Evolutionary conservation across 2,113 vertebrate genomes (phyloP).

Genomic region (Pandion haliaetus): DNA sequence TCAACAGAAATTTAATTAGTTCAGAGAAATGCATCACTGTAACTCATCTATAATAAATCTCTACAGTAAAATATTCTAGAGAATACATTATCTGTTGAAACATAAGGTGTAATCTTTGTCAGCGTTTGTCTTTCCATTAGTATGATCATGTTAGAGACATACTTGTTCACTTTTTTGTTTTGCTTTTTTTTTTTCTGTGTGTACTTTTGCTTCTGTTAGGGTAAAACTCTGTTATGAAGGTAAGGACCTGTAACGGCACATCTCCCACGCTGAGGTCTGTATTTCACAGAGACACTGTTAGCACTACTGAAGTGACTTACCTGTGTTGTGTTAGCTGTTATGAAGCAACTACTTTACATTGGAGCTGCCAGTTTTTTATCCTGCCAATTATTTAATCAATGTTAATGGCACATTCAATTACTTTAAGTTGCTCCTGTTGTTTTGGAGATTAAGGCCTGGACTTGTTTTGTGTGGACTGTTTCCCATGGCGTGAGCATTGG

Average conservation of each 20-base stretch:
- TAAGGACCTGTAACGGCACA: background rate
- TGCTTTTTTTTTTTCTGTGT: background rate
- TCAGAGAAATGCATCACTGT: constrained; percentile 6
- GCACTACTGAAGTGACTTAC: background rate
- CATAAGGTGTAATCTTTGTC: background rate
- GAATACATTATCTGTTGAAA: background rate
- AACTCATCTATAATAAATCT: constrained; percentile 27
- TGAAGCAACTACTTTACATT: background rate
- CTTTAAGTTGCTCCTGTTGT: background rate
- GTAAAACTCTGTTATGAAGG: background rate
- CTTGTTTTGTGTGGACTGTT: background rate
- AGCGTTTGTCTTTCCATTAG: background rate
- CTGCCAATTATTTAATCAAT: background rate
- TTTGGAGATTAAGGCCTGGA: background rate
- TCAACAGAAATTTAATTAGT: constrained; percentile 62
- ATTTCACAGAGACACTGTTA: background rate
- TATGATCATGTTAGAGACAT: background rate
- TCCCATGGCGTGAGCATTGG: background rate
- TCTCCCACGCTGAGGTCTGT: background rate
- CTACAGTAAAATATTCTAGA: background rate
- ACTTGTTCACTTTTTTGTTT: background rate
- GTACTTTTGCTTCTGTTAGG: background rate
- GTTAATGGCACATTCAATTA: background rate
- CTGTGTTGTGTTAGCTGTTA: background rate
- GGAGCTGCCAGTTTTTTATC: background rate